A percentile compares a stretch with the other conserved stretches of the same genome.
Evolutionary conservation across 2,888 invertebrate species (phyloP).

Genomic region (Rotaria sp.): DNA sequence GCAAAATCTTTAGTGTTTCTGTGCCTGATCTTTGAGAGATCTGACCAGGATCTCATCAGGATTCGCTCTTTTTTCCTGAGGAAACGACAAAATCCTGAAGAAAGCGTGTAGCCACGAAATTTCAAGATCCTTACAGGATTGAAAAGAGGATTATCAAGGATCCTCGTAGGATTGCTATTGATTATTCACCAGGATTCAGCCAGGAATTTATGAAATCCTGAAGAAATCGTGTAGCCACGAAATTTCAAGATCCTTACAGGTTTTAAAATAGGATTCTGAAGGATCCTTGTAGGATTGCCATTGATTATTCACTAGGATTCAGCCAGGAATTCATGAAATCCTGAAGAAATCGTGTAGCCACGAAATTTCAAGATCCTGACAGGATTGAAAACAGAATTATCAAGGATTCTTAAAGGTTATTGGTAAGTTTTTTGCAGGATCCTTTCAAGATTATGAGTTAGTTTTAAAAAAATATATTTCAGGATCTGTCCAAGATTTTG

Average conservation of each 20-base stretch:
- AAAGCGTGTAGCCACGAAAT: too few relatives aligned
- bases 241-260: not conserved
- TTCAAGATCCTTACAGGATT: too few relatives aligned
- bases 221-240: not conserved
- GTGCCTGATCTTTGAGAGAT: too few relatives aligned
- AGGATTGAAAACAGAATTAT: not conserved
- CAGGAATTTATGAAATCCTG: not conserved
- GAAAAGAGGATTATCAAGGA: too few relatives aligned
- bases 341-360: not conserved
- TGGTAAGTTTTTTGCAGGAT: not conserved
- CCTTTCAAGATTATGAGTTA: not conserved
- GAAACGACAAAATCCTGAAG: too few relatives aligned
- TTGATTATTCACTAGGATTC: not conserved
- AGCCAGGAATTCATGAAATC: not conserved
- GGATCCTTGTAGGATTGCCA: not conserved
- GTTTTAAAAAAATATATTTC: not conserved
- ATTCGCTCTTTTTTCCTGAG: too few relatives aligned
- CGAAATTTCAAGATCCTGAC: not conserved
- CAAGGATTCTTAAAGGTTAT: not conserved
- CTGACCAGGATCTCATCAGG: too few relatives aligned
- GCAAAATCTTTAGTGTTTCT: too few relatives aligned
- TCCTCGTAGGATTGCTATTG: too few relatives aligned
- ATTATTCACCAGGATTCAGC: not conserved
- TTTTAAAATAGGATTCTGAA: too few relatives aligned
- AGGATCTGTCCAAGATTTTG: not conserved